Evolutionary conservation across 2,888 invertebrate species (phyloP).

Genomic region (Diaperis boleti): DNA sequence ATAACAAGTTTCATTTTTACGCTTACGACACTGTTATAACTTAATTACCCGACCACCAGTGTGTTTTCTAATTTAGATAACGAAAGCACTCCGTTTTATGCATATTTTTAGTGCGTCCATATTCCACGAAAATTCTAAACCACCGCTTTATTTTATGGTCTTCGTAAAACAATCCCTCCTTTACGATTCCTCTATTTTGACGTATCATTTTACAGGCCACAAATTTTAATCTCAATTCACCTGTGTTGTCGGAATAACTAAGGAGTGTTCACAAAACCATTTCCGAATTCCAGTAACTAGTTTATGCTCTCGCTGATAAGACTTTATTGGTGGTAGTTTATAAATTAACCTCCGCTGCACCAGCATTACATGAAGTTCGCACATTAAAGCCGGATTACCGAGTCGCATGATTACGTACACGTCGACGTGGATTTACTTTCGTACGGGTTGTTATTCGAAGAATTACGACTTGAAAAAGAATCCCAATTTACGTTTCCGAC

Average conservation of each 20-base stretch:
- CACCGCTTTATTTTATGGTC: conserved; percentile 20
- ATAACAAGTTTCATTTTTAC: no score
- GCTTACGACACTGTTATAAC: background rate
- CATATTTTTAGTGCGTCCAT: conserved; percentile 20
- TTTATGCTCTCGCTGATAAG: conserved; percentile 12
- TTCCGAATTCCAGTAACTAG: background rate
- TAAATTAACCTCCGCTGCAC: conserved; percentile 17
- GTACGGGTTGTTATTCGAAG: conserved; percentile 6
- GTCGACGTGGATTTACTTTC: conserved; percentile 1
- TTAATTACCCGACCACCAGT: conserved; percentile 20
- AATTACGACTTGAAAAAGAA: conserved; percentile 14
- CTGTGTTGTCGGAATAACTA: conserved; percentile 1
- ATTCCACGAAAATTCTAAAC: conserved; percentile 23
- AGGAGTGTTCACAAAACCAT: conserved; percentile 6
- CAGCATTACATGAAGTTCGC: conserved; percentile 12
- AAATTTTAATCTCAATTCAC: conserved; percentile 9
- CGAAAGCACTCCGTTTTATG: conserved; percentile 24
- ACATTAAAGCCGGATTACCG: conserved; percentile 14
- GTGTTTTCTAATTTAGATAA: conserved; percentile 33
- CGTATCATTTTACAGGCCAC: conserved; percentile 14
- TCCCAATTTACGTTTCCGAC: conserved; percentile 11
- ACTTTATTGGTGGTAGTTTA: conserved; percentile 21
- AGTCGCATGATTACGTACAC: conserved; percentile 19
- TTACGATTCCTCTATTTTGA: conserved; percentile 16
- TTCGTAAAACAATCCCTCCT: conserved; percentile 24